phyloP scores from a whole-genome alignment of 2,113 vertebrate species.

The Caracal caracal region DNA sequence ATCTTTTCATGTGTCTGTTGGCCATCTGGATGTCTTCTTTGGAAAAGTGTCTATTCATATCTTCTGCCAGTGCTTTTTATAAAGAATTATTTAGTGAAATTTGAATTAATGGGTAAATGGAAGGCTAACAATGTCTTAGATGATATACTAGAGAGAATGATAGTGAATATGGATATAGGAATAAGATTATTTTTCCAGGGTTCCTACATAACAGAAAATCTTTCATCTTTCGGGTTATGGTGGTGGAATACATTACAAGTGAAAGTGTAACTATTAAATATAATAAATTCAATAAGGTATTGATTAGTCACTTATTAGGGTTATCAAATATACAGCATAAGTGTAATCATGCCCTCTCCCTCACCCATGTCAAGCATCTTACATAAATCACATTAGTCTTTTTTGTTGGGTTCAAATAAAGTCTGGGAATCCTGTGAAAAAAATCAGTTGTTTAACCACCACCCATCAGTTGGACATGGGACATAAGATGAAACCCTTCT shows the following conservation, averaged over 20 bases:
- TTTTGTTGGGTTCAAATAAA: neutral
- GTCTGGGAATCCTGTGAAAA: neutral
- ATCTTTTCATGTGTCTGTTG: too few relatives aligned
- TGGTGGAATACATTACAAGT: neutral
- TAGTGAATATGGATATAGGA: neutral
- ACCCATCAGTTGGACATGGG: neutral
- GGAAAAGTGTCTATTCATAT: too few relatives aligned
- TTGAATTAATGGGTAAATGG: neutral
- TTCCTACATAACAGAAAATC: neutral
- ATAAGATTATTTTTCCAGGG: constrained; percentile 7
- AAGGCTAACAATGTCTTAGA: neutral
- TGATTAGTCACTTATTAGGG: neutral
- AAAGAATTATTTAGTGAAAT: neutral
- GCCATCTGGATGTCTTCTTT: too few relatives aligned
- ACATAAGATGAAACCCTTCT: neutral
- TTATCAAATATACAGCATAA: neutral
- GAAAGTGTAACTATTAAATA: neutral
- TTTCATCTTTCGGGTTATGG: neutral
- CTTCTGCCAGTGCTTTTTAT: neutral
- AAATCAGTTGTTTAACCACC: neutral
- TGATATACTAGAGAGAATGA: neutral
- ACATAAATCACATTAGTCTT: neutral
- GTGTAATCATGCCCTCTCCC: neutral
- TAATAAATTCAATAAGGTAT: neutral
- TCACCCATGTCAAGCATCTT: neutral